Conservation (phyloP, 2,797 vertebrate genomes). For the Periparus ater region DNA sequence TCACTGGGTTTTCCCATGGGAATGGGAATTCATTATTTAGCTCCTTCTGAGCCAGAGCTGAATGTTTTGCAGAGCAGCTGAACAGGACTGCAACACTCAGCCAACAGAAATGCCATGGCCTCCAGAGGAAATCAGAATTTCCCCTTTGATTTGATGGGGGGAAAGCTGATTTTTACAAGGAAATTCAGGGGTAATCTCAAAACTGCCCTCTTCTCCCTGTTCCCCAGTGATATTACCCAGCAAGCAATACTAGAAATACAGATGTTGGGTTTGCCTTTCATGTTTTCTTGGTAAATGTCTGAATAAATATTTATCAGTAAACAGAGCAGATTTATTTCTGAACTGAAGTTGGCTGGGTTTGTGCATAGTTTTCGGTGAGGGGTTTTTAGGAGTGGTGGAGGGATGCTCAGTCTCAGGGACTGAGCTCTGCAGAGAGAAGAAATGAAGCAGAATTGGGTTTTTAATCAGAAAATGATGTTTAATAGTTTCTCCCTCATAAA, state of each 20-base stretch:
- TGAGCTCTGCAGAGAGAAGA: not conserved
- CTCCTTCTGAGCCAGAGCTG: not conserved
- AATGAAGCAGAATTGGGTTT: not conserved
- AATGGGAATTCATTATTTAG: not conserved
- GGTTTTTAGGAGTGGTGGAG: not conserved
- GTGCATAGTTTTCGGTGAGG: not conserved
- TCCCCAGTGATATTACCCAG: not conserved
- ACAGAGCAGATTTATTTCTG: constrained; percentile 8
- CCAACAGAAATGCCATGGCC: rapidly evolving
- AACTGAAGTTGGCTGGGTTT: not conserved
- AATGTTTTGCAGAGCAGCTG: not conserved
- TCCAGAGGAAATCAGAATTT: not conserved
- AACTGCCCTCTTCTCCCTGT: not conserved
- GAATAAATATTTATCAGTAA: constrained; percentile 58
- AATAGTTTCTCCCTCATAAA: not conserved
- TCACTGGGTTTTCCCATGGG: not conserved
- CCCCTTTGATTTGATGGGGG: not conserved
- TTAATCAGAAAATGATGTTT: not conserved
- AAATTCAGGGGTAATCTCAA: not conserved
- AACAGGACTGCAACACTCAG: not conserved
- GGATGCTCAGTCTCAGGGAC: not conserved
- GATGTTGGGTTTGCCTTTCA: constrained; percentile 32
- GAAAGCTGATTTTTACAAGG: not conserved
- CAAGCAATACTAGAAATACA: not conserved
- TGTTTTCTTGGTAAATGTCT: constrained; percentile 24